Conservation (phyloP, 2,797 vertebrate species). For the Merluccius polli region DNA sequence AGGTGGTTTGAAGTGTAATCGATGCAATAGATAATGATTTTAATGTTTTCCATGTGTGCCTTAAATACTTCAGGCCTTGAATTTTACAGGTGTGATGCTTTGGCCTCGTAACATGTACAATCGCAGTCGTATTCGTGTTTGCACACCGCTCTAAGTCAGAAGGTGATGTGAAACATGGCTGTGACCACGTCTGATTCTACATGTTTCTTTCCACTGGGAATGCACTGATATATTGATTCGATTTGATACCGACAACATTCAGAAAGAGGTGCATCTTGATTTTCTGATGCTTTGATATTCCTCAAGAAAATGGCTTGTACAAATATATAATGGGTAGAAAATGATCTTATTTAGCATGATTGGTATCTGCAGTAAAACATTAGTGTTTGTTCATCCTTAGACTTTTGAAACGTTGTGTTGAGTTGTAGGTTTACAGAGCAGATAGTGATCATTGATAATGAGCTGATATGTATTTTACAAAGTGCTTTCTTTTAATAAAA, state of each 20-base stretch:
- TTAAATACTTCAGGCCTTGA: background rate
- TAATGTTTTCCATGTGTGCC: background rate
- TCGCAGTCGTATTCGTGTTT: background rate
- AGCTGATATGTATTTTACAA: background rate
- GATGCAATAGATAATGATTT: background rate
- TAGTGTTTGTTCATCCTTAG: background rate
- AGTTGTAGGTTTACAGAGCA: background rate
- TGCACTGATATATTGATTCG: background rate
- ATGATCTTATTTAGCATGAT: background rate
- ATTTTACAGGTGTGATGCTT: background rate
- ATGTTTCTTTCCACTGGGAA: background rate
- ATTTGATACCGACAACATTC: background rate
- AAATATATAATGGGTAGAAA: background rate
- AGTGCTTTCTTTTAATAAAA: background rate
- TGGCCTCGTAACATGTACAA: background rate
- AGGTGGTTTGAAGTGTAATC: background rate
- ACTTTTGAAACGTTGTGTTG: background rate
- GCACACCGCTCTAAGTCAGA: background rate
- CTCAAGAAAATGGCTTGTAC: background rate
- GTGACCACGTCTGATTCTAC: background rate
- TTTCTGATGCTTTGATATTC: background rate
- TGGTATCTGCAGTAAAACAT: background rate
- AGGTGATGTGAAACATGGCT: background rate
- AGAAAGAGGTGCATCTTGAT: no score
- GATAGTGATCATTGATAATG: background rate